Evolutionary conservation across 64 coral and sea anemone genomes (phyloP), one percentile per base, ranked within the genome.

Genomic region (Pachyseris speciosa): DNA sequence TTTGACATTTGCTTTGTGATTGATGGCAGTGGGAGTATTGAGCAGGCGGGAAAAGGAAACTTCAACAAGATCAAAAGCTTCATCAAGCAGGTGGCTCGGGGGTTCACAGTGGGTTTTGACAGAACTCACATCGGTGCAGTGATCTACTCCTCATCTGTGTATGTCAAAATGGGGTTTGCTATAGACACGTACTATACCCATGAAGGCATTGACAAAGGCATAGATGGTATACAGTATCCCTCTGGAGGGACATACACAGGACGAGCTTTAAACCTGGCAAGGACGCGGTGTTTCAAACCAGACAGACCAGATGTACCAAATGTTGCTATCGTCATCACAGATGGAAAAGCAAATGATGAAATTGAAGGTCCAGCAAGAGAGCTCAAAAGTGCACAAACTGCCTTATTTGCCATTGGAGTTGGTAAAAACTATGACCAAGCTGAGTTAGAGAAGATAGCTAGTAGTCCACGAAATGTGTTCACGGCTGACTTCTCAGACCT

Each of bases 21-120:
- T 7, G 96, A 98, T 32, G 96, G 89, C 19, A 94, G 92, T 53
- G 94, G 92, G 2, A 98, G 96, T 36, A 92, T 98, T 6, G 73
- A 94, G 15, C 47, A 65, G 2, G 26, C 84, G 19, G 89, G 64
- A 64, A 19, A 5, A 15, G 88, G 92, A 49, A 87, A 91, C 19
- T 98, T 98, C 55, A 20, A 84, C 9, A 81, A 36, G 48, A 50
- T 79, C 15, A 81, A 89, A 68, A 20, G 67, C 11, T 98, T 98
- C 58, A 61, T 98, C 8, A 94, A 91, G 17, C 42, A 83, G 24
- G 3, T 98, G 5, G 48, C 83, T 34, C 47, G 27, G 2, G 50
- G 71, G 28, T 98, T 98, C 83, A 86, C 67, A 4, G 32, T 98
- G 15, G 40, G 88, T 4, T 55, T n/a, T 33, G 49, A 85, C 52